These are phyloP conservation scores for Melanerpes aurifrons DNA, from an alignment of 2,113 vertebrate genomes.

Conservation along the genomic window DNA sequence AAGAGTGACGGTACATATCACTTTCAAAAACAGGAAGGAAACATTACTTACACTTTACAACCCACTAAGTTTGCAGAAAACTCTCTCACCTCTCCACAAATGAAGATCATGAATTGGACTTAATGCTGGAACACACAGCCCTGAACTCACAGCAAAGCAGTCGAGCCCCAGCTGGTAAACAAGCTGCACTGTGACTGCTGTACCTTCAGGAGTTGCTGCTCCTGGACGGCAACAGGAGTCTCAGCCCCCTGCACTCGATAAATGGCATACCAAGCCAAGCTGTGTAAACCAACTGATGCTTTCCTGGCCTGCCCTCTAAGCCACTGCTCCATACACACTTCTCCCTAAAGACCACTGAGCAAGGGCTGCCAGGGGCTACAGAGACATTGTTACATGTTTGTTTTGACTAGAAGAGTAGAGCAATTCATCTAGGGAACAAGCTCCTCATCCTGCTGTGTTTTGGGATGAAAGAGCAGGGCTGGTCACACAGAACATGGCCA, in stretches of 20 bases:
- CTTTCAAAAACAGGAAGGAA: neutral
- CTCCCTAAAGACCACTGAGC: rapidly evolving
- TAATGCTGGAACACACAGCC: neutral
- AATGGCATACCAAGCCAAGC: neutral
- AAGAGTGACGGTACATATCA: neutral
- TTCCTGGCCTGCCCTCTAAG: neutral
- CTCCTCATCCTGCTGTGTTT: neutral
- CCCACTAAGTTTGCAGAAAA: neutral
- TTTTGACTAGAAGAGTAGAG: neutral
- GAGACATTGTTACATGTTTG: rapidly evolving
- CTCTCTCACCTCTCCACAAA: neutral
- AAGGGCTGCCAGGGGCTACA: neutral
- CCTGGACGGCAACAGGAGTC: neutral
- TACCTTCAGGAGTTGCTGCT: neutral
- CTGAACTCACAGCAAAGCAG: neutral
- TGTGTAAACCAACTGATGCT: rapidly evolving
- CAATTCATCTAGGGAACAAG: neutral
- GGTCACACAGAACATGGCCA: neutral
- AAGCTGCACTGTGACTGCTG: neutral
- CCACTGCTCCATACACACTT: neutral
- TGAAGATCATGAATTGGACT: neutral
- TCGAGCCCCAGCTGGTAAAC: rapidly evolving
- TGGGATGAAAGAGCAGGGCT: neutral
- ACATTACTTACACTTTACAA: slow-evolving; percentile 23
- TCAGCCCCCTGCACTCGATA: neutral